phyloP scores from a whole-genome alignment of 2,113 vertebrate species.

The Heloderma charlesbogerti region DNA sequence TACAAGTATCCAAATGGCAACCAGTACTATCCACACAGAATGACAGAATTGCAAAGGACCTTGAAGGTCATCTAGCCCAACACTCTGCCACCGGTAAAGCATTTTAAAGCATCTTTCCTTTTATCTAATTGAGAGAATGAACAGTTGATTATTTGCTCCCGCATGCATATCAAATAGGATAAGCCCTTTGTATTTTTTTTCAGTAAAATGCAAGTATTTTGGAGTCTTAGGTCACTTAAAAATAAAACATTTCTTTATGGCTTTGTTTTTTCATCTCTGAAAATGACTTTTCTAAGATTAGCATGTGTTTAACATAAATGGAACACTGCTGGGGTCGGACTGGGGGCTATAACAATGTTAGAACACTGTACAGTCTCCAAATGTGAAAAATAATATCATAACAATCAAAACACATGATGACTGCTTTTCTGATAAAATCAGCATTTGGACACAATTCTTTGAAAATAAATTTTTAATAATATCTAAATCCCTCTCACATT shows the following conservation, averaged over 20 bases:
- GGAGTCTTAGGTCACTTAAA: background rate
- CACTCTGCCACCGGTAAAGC: too few relatives aligned
- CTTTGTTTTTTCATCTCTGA: background rate
- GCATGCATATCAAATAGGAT: background rate
- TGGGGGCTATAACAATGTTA: too few relatives aligned
- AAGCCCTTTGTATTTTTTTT: background rate
- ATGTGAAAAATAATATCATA: background rate
- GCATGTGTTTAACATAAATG: background rate
- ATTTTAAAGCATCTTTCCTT: too few relatives aligned
- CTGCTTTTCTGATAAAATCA: background rate
- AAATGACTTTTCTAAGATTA: background rate
- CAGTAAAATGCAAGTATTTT: background rate
- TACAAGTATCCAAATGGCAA: too few relatives aligned
- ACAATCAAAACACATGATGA: background rate
- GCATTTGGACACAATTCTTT: background rate
- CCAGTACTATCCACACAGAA: too few relatives aligned
- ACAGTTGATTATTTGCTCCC: background rate
- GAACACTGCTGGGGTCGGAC: too few relatives aligned
- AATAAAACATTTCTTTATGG: background rate
- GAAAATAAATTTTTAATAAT: background rate
- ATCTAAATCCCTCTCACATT: slow-evolving; percentile 50
- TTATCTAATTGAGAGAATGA: too few relatives aligned
- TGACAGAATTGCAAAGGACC: too few relatives aligned
- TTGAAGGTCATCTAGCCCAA: too few relatives aligned
- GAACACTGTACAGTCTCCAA: background rate